Conservation (phyloP, 2,888 invertebrate genomes). For the Agrochola lota region DNA sequence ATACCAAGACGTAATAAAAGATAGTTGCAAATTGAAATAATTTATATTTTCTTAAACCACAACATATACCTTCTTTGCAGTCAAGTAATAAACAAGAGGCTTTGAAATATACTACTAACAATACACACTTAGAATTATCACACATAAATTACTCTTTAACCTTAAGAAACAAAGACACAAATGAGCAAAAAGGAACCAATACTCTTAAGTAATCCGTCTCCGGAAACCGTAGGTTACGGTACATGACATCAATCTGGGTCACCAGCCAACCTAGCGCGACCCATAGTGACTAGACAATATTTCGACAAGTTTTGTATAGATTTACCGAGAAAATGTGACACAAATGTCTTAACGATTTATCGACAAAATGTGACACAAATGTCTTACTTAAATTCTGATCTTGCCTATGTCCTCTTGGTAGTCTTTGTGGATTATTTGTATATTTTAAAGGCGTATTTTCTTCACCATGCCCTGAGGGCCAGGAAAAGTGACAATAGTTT, state of each 20-base stretch:
- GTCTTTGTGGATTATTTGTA: neutral
- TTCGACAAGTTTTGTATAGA: neutral
- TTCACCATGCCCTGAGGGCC: neutral
- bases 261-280: neutral
- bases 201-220: conserved; percentile 24
- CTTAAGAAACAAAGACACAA: neutral
- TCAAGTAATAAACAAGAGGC: too few relatives aligned
- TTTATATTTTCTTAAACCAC: too few relatives aligned
- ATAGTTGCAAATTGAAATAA: too few relatives aligned
- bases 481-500: neutral
- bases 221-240: conserved; percentile 32
- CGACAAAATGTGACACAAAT: neutral
- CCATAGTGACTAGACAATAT: neutral
- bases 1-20: too few relatives aligned
- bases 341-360: neutral
- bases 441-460: neutral
- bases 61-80: too few relatives aligned
- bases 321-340: neutral
- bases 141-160: too few relatives aligned
- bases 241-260: conserved; percentile 35
- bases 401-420: neutral
- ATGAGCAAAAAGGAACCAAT: conserved; percentile 10
- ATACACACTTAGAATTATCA: too few relatives aligned
- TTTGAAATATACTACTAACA: too few relatives aligned
- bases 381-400: neutral